phyloP scores from a whole-genome alignment of 2,113 vertebrate species.

The Catharus minimus region DNA sequence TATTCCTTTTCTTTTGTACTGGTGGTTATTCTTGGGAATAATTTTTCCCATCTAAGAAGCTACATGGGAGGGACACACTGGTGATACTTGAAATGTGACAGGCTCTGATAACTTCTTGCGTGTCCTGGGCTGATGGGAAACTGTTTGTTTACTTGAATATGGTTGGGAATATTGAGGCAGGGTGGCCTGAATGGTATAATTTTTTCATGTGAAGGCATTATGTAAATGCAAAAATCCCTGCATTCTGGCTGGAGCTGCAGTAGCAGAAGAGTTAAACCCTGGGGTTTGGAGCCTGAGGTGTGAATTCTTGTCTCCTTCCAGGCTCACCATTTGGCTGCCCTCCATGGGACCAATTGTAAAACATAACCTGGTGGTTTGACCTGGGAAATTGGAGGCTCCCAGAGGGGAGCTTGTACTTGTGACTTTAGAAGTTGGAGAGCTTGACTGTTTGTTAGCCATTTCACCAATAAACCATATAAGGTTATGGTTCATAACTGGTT shows the following conservation, averaged over 20 bases:
- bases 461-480: not conserved
- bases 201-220: not conserved
- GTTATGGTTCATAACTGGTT: not conserved
- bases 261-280: slow-evolving; percentile 13
- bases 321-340: not conserved
- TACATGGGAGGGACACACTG: not conserved
- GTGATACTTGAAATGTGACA: not conserved
- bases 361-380: not conserved
- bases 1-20: not conserved
- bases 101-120: not conserved
- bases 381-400: not conserved
- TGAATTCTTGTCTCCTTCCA: slow-evolving; percentile 20
- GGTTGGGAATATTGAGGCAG: not conserved
- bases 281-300: not conserved
- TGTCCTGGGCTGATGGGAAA: not conserved
- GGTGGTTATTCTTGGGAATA: not conserved
- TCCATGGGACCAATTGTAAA: not conserved
- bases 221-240: not conserved
- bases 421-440: not conserved
- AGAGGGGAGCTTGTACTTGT: not conserved
- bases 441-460: not conserved
- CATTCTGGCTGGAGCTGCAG: not conserved
- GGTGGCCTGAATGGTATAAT: not conserved
- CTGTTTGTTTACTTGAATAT: not conserved
- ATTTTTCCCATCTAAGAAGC: not conserved